Conservation (phyloP, 2,797 vertebrate genomes). For the Psittacula derbiana region DNA sequence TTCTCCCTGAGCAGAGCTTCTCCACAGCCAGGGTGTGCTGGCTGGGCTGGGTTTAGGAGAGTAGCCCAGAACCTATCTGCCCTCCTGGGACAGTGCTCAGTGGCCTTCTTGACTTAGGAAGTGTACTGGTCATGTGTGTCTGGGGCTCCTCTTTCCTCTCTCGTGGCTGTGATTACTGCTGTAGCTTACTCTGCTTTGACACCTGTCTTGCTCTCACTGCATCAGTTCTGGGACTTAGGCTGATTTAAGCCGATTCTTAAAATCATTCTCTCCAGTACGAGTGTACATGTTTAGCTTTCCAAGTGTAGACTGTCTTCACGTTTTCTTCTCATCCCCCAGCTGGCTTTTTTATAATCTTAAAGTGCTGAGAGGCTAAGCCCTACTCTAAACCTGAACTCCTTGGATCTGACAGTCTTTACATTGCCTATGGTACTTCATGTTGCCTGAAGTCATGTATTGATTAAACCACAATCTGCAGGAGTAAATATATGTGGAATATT, state of each 20-base stretch:
- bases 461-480: constrained; percentile 66
- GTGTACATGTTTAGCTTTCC: not conserved
- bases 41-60: not conserved
- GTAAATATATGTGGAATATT: constrained; percentile 72
- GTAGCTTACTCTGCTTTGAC: not conserved
- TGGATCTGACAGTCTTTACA: constrained; percentile 17
- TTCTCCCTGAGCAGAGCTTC: not conserved
- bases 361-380: constrained; percentile 34
- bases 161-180: not conserved
- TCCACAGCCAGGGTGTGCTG: fast-evolving
- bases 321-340: not conserved
- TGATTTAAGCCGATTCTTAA: not conserved
- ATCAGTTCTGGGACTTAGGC: not conserved
- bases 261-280: not conserved
- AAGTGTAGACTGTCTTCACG: not conserved
- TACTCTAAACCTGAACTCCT: not conserved
- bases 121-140: fast-evolving
- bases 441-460: constrained; percentile 67
- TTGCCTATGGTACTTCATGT: constrained; percentile 43
- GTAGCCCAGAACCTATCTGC: not conserved
- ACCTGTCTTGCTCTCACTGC: not conserved
- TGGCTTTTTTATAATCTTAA: constrained; percentile 50
- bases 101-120: not conserved
- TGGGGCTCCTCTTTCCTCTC: not conserved
- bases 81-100: not conserved